Conservation (phyloP, 2,113 vertebrate species). For the Pantherophis guttatus region DNA sequence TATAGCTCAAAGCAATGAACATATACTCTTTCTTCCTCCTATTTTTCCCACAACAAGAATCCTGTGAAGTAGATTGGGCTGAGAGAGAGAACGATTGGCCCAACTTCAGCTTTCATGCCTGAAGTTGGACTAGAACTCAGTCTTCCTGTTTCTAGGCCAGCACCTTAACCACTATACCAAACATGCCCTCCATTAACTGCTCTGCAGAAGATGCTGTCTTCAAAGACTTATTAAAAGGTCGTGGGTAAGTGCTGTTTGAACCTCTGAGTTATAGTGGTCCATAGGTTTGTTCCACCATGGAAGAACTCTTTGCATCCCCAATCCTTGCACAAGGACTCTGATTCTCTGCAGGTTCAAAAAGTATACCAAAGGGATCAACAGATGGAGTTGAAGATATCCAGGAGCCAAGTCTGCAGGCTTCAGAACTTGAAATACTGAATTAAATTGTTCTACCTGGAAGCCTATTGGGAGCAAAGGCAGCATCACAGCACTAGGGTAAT, state of each 20-base stretch:
- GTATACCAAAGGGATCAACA: not conserved
- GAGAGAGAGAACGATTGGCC: not conserved
- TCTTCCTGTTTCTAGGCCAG: not conserved
- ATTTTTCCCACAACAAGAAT: not conserved
- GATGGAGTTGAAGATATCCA: not conserved
- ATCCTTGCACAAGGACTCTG: not conserved
- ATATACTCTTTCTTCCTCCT: not conserved
- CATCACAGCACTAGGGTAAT: not conserved
- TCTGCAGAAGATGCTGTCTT: not conserved
- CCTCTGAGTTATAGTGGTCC: not conserved
- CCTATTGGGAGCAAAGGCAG: not conserved
- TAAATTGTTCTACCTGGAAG: not conserved
- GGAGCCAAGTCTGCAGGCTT: not conserved
- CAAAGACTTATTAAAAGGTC: not conserved
- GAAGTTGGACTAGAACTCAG: not conserved
- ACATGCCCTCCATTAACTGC: not conserved
- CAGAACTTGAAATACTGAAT: not conserved
- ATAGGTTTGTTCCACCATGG: not conserved
- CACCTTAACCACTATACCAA: not conserved
- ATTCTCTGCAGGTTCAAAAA: not conserved
- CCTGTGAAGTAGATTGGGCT: not conserved
- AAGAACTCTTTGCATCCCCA: not conserved
- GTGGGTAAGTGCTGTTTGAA: not conserved
- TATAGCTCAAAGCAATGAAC: not conserved
- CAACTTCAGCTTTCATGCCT: not conserved